phyloP scores from a whole-genome alignment of 2,888 invertebrate species.

The Aradus depressus region DNA sequence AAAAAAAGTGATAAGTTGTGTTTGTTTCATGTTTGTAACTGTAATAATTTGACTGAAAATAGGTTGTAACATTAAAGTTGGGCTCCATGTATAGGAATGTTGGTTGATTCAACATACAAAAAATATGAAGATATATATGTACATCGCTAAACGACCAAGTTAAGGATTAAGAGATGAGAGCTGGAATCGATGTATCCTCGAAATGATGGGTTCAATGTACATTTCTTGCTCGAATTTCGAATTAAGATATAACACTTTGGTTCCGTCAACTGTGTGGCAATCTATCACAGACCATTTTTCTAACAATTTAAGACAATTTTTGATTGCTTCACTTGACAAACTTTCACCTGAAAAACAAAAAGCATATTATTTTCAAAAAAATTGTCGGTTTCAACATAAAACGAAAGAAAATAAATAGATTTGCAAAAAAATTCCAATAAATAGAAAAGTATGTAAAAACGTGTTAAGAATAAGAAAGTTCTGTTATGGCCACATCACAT shows the following conservation, averaged over 20 bases:
- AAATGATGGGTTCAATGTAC: no score
- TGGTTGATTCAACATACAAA: no score
- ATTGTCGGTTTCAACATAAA: not conserved
- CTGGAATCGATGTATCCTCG: no score
- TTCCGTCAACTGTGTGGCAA: constrained; percentile 36
- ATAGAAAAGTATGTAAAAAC: not conserved
- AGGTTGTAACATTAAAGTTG: no score
- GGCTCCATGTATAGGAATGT: no score
- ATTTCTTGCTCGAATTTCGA: constrained; percentile 40
- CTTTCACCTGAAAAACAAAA: constrained; percentile 60
- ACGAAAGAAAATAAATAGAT: not conserved
- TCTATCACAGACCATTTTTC: constrained; percentile 73
- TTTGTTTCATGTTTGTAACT: no score
- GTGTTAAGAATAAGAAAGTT: not conserved
- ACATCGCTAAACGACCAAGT: no score
- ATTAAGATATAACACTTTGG: constrained; percentile 40
- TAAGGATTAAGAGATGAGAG: no score
- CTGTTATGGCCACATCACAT: no score
- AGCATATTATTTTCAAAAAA: not conserved
- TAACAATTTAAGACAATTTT: constrained; percentile 69
- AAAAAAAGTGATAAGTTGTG: no score
- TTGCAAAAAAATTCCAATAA: not conserved
- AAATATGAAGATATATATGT: no score
- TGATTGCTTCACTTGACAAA: constrained; percentile 73
- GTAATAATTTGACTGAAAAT: no score